phyloP scores from a whole-genome alignment of 2,888 invertebrate species.

The Nymphalis polychloros region DNA sequence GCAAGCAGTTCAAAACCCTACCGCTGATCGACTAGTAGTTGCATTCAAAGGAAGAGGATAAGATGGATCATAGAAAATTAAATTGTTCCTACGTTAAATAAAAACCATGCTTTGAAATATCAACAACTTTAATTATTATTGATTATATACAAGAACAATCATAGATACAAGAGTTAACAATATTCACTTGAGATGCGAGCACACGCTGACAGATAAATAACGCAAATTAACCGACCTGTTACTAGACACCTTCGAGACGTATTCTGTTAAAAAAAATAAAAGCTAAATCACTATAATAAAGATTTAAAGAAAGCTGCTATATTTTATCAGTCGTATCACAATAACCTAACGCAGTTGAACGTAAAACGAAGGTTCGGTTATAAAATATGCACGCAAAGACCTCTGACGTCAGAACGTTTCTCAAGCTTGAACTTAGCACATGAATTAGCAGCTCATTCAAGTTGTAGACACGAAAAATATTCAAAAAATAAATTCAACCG shows the following conservation, averaged over 20 bases:
- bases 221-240: background rate
- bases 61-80: too few relatives aligned
- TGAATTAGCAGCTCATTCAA: background rate
- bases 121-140: slow-evolving; percentile 80
- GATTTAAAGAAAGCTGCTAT: slow-evolving; percentile 25
- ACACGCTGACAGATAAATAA: slow-evolving; percentile 42
- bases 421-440: slow-evolving; percentile 3
- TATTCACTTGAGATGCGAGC: slow-evolving; percentile 38
- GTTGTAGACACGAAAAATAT: background rate
- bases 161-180: slow-evolving; percentile 71
- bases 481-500: background rate
- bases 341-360: slow-evolving; percentile 13
- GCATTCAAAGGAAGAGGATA: too few relatives aligned
- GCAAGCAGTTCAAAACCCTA: too few relatives aligned
- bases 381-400: background rate
- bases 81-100: slow-evolving; percentile 35
- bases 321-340: slow-evolving; percentile 31
- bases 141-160: slow-evolving; percentile 79
- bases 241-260: background rate
- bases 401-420: too few relatives aligned
- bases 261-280: background rate
- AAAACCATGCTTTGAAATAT: slow-evolving; percentile 65
- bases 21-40: too few relatives aligned
- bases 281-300: slow-evolving; percentile 9
- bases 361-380: background rate